A percentile compares a stretch with the other conserved stretches of the same genome.
Conservation (phyloP, 2,797 vertebrate genomes). For the Pantherophis vulpinus region DNA sequence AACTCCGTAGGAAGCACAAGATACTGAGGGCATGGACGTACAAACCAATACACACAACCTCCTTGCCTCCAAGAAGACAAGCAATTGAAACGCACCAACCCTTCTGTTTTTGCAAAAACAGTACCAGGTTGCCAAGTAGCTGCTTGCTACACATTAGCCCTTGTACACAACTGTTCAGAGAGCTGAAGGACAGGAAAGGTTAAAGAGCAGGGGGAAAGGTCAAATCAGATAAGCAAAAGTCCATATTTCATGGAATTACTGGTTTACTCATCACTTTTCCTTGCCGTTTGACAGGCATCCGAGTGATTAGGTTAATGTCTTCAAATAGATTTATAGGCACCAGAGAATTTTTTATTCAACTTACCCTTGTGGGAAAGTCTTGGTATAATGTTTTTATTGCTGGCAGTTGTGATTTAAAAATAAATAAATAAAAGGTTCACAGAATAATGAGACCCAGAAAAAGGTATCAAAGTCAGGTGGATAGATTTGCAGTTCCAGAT, state of each 20-base stretch:
- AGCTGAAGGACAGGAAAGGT: conserved; percentile 55
- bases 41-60: neutral
- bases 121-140: conserved; percentile 42
- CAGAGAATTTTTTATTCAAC: conserved; percentile 60
- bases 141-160: conserved; percentile 30
- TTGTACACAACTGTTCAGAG: conserved; percentile 32
- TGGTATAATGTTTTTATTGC: conserved; percentile 42
- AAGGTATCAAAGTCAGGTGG: conserved; percentile 21
- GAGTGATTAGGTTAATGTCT: conserved; percentile 62
- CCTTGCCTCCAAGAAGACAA: neutral
- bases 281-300: conserved; percentile 55
- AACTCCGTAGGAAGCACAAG: neutral
- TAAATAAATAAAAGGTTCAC: conserved; percentile 8
- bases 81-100: conserved; percentile 27
- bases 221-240: conserved; percentile 61
- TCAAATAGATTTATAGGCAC: conserved; percentile 63
- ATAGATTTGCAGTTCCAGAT: conserved; percentile 4
- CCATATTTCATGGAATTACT: conserved; percentile 63
- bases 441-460: conserved; percentile 39
- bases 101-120: neutral
- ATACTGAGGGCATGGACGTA: neutral
- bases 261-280: conserved; percentile 62
- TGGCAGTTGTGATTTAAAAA: conserved; percentile 54
- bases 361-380: conserved; percentile 59
- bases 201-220: conserved; percentile 56